Evolutionary conservation across 2,888 invertebrate genomes (phyloP).

Genomic region (Glyphotaelius pellucidus): DNA sequence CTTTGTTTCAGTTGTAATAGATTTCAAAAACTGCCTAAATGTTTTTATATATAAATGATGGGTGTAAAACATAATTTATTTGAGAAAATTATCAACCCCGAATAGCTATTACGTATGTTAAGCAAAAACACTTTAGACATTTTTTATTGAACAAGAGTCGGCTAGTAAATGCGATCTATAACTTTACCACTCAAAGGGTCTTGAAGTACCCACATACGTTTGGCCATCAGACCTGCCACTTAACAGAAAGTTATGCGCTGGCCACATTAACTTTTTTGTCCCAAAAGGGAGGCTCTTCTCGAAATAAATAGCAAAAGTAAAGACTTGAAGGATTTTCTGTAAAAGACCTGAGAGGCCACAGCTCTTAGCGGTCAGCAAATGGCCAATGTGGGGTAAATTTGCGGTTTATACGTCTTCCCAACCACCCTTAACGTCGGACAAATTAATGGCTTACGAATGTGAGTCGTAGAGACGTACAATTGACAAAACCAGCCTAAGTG

Average conservation of each 20-base stretch:
- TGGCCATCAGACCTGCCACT: not conserved
- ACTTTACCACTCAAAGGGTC: not conserved
- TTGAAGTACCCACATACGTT: not conserved
- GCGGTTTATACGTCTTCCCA: slow-evolving; percentile 4
- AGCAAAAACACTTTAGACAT: not conserved
- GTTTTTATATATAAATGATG: not conserved
- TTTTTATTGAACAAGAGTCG: not conserved
- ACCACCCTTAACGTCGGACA: slow-evolving; percentile 29
- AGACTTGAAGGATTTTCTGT: not conserved
- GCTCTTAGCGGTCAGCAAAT: slow-evolving; percentile 24
- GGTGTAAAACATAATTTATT: not conserved
- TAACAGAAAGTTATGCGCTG: not conserved
- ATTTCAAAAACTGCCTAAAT: not conserved
- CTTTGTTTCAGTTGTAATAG: not conserved
- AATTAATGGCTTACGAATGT: slow-evolving; percentile 32
- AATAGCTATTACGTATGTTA: not conserved
- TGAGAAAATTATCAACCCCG: not conserved
- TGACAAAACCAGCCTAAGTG: not conserved
- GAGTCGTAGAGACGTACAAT: not conserved
- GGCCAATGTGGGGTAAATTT: slow-evolving; percentile 12
- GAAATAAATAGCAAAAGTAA: not conserved
- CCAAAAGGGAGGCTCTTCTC: not conserved
- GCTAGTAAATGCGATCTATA: not conserved
- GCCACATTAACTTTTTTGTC: not conserved
- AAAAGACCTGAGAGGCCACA: not conserved